phyloP scores from a whole-genome alignment of 64 coral and sea anemone species.

The Montipora capricornis region DNA sequence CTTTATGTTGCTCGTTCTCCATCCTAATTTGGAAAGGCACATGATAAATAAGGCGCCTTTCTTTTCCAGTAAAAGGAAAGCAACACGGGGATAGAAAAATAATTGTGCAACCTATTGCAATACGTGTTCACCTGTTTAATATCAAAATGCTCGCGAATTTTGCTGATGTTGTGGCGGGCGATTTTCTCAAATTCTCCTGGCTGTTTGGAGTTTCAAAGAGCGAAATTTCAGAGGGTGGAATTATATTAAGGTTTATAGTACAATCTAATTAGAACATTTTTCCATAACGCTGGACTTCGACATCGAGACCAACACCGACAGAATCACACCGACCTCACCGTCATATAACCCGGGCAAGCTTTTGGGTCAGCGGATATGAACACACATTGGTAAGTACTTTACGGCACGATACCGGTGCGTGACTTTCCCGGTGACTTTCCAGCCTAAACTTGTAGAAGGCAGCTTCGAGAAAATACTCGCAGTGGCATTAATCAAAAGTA shows the following conservation, averaged over 20 bases:
- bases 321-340: too few species aligned
- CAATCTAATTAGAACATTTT: background rate
- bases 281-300: background rate
- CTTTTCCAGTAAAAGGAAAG: background rate
- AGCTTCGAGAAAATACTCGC: background rate
- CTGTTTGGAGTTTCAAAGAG: constrained; percentile 4
- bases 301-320: too few species aligned
- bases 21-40: constrained; percentile 5
- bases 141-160: too few species aligned
- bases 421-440: background rate
- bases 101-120: background rate
- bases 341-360: background rate
- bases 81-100: background rate
- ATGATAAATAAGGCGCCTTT: constrained; percentile 20
- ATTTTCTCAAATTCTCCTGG: constrained; percentile 4
- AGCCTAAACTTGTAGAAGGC: background rate
- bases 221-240: background rate
- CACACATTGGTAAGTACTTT: background rate
- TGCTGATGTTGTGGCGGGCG: background rate
- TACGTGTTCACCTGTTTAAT: background rate
- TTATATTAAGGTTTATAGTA: background rate
- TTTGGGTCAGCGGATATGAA: background rate
- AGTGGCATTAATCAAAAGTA: background rate
- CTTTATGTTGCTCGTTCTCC: background rate
- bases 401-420: too few species aligned